phyloP scores from a whole-genome alignment of 2,888 invertebrate species.

The Drosophila diplacantha region DNA sequence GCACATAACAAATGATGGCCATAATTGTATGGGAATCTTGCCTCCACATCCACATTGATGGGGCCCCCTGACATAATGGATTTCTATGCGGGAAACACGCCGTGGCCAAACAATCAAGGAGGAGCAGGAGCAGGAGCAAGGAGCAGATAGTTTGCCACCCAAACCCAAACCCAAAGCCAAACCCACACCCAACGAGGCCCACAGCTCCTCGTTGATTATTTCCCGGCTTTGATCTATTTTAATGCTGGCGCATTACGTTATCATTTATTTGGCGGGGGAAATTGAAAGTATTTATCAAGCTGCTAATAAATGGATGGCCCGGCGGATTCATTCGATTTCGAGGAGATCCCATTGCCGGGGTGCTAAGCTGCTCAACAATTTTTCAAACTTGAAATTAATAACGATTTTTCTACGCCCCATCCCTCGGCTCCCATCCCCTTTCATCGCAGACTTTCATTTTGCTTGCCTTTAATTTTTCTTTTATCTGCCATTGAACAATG shows the following conservation, averaged over 20 bases:
- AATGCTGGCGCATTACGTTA: constrained; percentile 67
- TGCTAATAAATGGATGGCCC: constrained; percentile 69
- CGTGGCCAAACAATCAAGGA: constrained; percentile 11
- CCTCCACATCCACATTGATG: constrained; percentile 21
- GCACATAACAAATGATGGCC: constrained; percentile 37
- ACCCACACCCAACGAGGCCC: neutral
- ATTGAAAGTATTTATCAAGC: constrained; percentile 72
- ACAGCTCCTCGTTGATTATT: constrained; percentile 35
- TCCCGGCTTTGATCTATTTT: constrained; percentile 61
- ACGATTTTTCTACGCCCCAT: constrained; percentile 38
- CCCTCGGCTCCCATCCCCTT: neutral
- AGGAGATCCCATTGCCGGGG: constrained; percentile 23
- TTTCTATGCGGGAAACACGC: constrained; percentile 21
- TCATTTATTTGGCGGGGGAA: constrained; percentile 71
- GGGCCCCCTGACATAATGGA: constrained; percentile 22
- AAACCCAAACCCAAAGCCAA: neutral
- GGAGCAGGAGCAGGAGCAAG: constrained; percentile 3
- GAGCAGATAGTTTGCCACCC: constrained; percentile 18
- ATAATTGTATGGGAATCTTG: constrained; percentile 33
- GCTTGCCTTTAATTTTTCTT: constrained; percentile 72
- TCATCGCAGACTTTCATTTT: constrained; percentile 54
- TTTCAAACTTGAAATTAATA: constrained; percentile 72
- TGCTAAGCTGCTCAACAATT: constrained; percentile 69
- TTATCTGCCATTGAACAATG: constrained; percentile 73
- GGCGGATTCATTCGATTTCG: constrained; percentile 49